A percentile compares a stretch with the other conserved stretches of the same genome.
Conservation (phyloP, 1,140 invertebrate genomes). For the Plodia interpunctella region DNA sequence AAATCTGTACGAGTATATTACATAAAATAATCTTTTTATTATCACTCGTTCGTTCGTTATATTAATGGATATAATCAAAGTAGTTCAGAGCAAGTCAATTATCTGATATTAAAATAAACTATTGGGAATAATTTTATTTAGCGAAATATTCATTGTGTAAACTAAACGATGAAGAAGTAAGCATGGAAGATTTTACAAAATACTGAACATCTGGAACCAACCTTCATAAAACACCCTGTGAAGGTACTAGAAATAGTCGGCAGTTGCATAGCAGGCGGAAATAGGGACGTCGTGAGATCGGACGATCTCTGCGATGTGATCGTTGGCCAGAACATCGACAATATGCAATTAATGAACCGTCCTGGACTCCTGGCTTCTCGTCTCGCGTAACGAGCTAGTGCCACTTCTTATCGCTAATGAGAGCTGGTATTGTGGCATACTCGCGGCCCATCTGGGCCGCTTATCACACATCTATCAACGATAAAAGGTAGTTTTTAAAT, state of each 20-base stretch:
- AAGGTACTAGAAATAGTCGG: not conserved
- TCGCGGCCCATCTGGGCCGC: conserved; percentile 32
- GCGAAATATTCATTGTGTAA: too few relatives aligned
- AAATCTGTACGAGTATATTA: too few relatives aligned
- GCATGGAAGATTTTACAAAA: too few relatives aligned
- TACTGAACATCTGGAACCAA: too few relatives aligned
- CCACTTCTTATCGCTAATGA: conserved; percentile 58
- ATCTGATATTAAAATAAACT: too few relatives aligned
- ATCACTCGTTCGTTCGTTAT: too few relatives aligned
- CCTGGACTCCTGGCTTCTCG: conserved; percentile 31
- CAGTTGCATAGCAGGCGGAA: conserved; percentile 26
- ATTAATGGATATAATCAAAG: too few relatives aligned
- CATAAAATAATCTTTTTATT: too few relatives aligned
- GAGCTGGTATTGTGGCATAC: conserved; percentile 40
- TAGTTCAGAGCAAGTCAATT: too few relatives aligned
- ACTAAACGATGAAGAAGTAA: too few relatives aligned
- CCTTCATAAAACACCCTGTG: not conserved
- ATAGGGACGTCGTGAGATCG: conserved; percentile 32
- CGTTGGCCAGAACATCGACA: conserved; percentile 35
- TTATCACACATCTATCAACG: conserved; percentile 30
- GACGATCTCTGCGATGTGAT: conserved; percentile 38
- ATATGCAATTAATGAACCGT: conserved; percentile 59
- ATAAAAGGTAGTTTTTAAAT: conserved; percentile 16
- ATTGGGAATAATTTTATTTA: too few relatives aligned
- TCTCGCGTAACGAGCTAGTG: conserved; percentile 49